These are phyloP conservation scores for Idaea biselata DNA, from an alignment of 2,888 invertebrate genomes.

Conservation along the genomic window DNA sequence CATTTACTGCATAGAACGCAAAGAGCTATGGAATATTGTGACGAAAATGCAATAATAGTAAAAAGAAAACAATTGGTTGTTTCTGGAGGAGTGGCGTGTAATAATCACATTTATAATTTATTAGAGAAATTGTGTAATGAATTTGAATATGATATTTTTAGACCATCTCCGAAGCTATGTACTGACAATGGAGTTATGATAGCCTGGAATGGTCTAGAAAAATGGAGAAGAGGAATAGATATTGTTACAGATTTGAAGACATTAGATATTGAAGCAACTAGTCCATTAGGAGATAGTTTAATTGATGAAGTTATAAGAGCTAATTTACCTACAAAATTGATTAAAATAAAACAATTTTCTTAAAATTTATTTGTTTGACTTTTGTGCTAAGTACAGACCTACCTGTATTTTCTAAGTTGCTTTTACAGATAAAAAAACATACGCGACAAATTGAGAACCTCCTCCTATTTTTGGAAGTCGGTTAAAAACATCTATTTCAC, in stretches of 20 bases:
- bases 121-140: constrained; percentile 85
- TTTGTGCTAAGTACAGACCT: constrained; percentile 17
- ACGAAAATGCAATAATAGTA: constrained; percentile 83
- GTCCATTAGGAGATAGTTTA: constrained; percentile 84
- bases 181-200: constrained; percentile 99
- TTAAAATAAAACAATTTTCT: constrained; percentile 53
- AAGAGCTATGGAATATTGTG: constrained; percentile 90
- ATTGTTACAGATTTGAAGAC: constrained; percentile 80
- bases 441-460: too few relatives aligned
- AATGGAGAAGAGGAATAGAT: constrained; percentile 79
- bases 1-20: constrained; percentile 93
- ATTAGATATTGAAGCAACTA: constrained; percentile 82
- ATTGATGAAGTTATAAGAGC: constrained; percentile 78
- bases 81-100: constrained; percentile 98
- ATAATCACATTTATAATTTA: constrained; percentile 88
- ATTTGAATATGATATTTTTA: constrained; percentile 83
- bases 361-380: constrained; percentile 14
- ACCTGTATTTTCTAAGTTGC: too few relatives aligned
- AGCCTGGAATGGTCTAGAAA: constrained; percentile 98
- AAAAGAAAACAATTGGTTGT: constrained; percentile 86
- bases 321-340: constrained; percentile 69
- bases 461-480: too few relatives aligned
- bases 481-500: too few relatives aligned
- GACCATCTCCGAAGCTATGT: constrained; percentile 92
- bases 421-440: too few relatives aligned